A percentile compares a stretch with the other conserved stretches of the same genome.
phyloP scores from a whole-genome alignment of 2,113 vertebrate species.

The Rhinoderma darwinii region DNA sequence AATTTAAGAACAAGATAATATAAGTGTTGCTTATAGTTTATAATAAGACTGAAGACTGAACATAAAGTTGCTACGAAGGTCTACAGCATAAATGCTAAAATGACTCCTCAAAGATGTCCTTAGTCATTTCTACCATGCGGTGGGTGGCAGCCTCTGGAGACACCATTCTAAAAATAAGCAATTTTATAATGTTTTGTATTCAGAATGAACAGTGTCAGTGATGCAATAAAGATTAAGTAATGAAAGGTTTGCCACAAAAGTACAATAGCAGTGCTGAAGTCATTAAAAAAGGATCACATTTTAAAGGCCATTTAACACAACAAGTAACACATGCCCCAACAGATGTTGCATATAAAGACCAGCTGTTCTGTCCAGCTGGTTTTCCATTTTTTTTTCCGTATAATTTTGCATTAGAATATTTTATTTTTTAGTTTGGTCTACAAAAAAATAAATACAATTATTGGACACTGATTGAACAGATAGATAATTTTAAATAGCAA shows the following conservation, averaged over 20 bases:
- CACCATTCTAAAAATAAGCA: conserved; percentile 34
- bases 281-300: conserved; percentile 56
- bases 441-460: not conserved
- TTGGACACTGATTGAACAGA: not conserved
- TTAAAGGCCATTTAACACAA: conserved; percentile 44
- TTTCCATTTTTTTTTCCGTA: not conserved
- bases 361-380: conserved; percentile 35
- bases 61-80: not conserved
- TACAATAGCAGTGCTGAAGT: conserved; percentile 38
- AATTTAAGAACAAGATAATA: not conserved
- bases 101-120: not conserved
- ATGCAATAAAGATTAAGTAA: conserved; percentile 39
- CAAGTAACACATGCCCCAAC: conserved; percentile 49
- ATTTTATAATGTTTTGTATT: conserved; percentile 15
- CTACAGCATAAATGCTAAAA: not conserved
- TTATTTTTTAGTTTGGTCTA: not conserved
- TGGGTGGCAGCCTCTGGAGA: conserved; percentile 11
- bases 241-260: conserved; percentile 41
- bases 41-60: not conserved
- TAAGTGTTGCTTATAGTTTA: not conserved
- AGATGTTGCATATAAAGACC: conserved; percentile 50
- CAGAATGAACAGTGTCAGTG: not conserved
- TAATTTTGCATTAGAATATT: not conserved
- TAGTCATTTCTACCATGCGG: not conserved
- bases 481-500: not conserved